A percentile compares a stretch with the other conserved stretches of the same genome.
These are phyloP conservation scores for Cerastoderma edule DNA, from an alignment of 2,888 invertebrate genomes.

Conservation along the genomic window DNA sequence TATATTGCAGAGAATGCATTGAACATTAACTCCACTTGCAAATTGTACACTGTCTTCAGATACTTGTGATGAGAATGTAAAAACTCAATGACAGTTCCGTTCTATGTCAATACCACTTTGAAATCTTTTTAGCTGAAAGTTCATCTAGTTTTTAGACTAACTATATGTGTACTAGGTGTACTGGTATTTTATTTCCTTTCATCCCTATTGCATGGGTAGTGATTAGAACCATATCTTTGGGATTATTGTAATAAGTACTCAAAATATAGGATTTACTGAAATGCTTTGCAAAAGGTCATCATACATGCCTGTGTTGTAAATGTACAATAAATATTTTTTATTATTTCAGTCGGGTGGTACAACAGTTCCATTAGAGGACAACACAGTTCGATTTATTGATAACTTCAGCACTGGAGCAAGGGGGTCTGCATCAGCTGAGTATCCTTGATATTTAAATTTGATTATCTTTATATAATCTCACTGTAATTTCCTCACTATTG, in stretches of 20 bases:
- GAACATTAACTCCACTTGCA: too few relatives aligned
- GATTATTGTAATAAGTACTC: not conserved
- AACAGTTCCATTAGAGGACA: slow-evolving; percentile 97
- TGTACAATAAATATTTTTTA: not conserved
- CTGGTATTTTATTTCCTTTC: too few relatives aligned
- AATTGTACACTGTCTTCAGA: not conserved
- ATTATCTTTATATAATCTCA: too few relatives aligned
- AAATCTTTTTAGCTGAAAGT: too few relatives aligned
- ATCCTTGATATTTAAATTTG: slow-evolving; percentile 78
- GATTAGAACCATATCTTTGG: not conserved
- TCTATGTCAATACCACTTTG: too few relatives aligned
- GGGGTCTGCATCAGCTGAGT: slow-evolving; percentile 97
- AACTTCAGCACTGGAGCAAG: slow-evolving; percentile 99
- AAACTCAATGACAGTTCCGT: not conserved
- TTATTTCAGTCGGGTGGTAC: slow-evolving; percentile 94
- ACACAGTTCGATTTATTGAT: slow-evolving; percentile 98
- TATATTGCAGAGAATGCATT: too few relatives aligned
- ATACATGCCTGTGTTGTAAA: not conserved
- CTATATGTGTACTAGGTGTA: too few relatives aligned
- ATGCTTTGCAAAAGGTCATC: not conserved
- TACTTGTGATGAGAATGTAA: not conserved
- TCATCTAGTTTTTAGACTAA: too few relatives aligned
- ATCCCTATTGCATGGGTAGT: too few relatives aligned
- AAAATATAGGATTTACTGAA: not conserved
- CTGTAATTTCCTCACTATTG: too few relatives aligned